Conservation (phyloP, 2,113 vertebrate genomes). For the Petrocephalus zakoni region DNA sequence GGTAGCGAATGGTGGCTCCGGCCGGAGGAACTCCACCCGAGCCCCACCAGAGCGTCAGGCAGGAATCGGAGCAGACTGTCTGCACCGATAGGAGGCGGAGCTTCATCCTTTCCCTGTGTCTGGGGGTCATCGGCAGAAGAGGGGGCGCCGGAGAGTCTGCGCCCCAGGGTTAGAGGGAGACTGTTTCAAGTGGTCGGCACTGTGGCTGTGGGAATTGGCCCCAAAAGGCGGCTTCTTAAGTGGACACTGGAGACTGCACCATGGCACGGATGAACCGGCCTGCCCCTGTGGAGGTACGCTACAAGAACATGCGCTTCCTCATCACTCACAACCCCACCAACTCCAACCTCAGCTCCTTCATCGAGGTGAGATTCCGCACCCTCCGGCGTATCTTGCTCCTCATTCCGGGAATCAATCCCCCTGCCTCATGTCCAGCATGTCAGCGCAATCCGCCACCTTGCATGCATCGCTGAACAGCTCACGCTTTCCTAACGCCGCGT, state of each 20-base stretch:
- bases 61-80: neutral
- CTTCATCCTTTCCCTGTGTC: neutral
- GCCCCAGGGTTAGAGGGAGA: neutral
- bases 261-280: constrained; percentile 83
- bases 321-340: constrained; percentile 68
- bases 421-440: neutral
- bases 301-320: constrained; percentile 82
- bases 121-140: neutral
- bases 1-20: constrained; percentile 22
- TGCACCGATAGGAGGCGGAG: neutral
- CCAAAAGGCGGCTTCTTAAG: neutral
- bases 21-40: neutral
- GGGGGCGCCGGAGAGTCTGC: neutral
- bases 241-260: constrained; percentile 13
- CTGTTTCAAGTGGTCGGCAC: neutral
- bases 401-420: neutral
- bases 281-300: constrained; percentile 77
- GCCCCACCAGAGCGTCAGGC: neutral
- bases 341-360: constrained; percentile 43
- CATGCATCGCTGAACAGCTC: neutral
- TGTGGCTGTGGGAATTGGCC: neutral
- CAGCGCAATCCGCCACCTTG: neutral
- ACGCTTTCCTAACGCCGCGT: neutral
- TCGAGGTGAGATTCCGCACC: constrained; percentile 30
- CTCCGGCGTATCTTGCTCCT: neutral